Percentiles rank a stretch among this genome's conserved stretches.
These are phyloP conservation scores for Lepus europaeus DNA, from an alignment of 2,113 vertebrate species.

Conservation along the genomic window DNA sequence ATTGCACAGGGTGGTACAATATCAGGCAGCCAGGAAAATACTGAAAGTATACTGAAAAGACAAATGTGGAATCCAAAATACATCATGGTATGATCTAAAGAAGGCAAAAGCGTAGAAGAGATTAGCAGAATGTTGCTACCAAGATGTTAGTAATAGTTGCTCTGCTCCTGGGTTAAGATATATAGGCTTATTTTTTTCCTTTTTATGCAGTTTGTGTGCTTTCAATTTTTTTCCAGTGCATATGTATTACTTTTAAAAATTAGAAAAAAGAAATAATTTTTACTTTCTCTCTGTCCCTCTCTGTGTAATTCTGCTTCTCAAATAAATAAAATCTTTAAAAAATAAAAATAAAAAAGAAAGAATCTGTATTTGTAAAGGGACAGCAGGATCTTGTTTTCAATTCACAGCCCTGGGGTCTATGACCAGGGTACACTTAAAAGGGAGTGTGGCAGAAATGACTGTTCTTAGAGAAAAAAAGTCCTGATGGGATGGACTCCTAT, in stretches of 20 bases:
- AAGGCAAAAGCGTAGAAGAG: background rate
- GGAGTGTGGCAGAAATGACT: background rate
- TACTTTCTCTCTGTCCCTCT: background rate
- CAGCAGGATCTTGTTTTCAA: background rate
- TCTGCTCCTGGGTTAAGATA: background rate
- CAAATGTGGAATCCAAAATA: slow-evolving; percentile 36
- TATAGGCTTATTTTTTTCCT: background rate
- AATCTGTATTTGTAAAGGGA: slow-evolving; percentile 2
- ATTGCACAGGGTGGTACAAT: background rate
- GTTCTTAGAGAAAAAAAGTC: background rate
- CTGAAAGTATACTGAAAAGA: background rate
- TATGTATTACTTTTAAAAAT: background rate
- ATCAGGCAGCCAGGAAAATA: background rate
- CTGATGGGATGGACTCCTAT: background rate
- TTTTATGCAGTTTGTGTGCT: background rate
- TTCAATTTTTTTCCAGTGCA: background rate
- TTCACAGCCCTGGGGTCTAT: background rate
- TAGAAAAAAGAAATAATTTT: background rate
- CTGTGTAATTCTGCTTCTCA: background rate
- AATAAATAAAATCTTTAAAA: too few species aligned
- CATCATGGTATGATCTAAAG: background rate
- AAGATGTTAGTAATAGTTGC: background rate
- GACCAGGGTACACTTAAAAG: slow-evolving; percentile 2
- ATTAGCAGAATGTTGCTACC: background rate
- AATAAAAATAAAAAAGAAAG: too few species aligned